Conservation (phyloP, 2,888 invertebrate species). For the Mongoloraphidia duomilia region DNA sequence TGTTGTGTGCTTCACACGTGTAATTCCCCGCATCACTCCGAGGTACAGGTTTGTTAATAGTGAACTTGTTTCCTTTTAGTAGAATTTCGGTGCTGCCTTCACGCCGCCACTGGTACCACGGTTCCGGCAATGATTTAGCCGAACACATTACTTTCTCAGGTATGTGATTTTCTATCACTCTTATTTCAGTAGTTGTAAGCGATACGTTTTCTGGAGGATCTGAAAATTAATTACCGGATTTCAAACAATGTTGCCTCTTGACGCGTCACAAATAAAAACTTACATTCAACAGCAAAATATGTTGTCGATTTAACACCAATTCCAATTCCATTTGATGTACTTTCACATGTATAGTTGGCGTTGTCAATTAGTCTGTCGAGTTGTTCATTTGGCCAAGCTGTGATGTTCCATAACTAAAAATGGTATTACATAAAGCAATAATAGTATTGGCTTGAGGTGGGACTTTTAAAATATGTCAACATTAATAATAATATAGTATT, state of each 20-base stretch:
- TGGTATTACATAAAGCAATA: neutral
- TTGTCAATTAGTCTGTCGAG: constrained; percentile 64
- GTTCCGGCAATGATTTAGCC: constrained; percentile 53
- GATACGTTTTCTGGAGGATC: constrained; percentile 78
- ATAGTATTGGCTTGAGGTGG: too few species aligned
- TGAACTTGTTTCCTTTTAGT: constrained; percentile 36
- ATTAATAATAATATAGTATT: too few species aligned
- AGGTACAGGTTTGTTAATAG: constrained; percentile 49
- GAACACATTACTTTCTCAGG: constrained; percentile 41
- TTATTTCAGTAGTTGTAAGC: constrained; percentile 41
- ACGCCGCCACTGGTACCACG: constrained; percentile 58
- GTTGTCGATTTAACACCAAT: constrained; percentile 70
- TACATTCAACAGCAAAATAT: constrained; percentile 80
- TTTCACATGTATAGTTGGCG: constrained; percentile 71
- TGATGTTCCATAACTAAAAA: constrained; percentile 66
- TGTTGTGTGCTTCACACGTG: constrained; percentile 63
- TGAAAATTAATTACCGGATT: constrained; percentile 23
- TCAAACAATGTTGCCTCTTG: constrained; percentile 2
- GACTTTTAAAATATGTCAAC: too few species aligned
- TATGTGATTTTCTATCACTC: constrained; percentile 39
- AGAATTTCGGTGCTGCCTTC: constrained; percentile 38
- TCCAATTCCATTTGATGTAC: constrained; percentile 63
- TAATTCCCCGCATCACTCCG: constrained; percentile 63
- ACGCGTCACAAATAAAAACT: constrained; percentile 29
- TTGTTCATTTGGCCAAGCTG: constrained; percentile 64